Evolutionary conservation across 1,140 invertebrate species (phyloP).

Genomic region (Anoplophora glabripennis): DNA sequence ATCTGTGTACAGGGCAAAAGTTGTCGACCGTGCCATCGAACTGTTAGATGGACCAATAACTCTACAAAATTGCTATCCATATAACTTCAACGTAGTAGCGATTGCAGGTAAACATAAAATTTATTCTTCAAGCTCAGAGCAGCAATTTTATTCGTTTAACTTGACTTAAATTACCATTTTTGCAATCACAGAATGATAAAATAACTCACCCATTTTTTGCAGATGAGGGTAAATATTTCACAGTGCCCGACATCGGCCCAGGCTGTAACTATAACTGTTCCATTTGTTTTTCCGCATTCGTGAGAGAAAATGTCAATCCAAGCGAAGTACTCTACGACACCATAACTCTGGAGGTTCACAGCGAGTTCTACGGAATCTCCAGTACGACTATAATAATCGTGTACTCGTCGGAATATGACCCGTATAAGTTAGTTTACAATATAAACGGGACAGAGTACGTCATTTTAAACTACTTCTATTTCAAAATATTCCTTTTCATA

Average conservation of each 20-base stretch:
- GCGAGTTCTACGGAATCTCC: not conserved
- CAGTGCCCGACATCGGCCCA: not conserved
- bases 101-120: too few species aligned
- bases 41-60: too few species aligned
- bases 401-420: constrained; percentile 2
- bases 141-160: too few species aligned
- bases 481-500: constrained; percentile 21
- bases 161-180: too few species aligned
- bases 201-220: too few species aligned
- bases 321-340: constrained; percentile 3
- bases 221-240: constrained; percentile 1
- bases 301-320: not conserved
- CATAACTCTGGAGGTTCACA: constrained; percentile 11
- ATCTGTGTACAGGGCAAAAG: too few species aligned
- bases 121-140: too few species aligned
- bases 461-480: constrained; percentile 21
- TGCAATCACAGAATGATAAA: too few species aligned
- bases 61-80: too few species aligned
- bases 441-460: constrained; percentile 15
- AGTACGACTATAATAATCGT: constrained; percentile 7
- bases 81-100: too few species aligned
- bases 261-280: constrained; percentile 7
- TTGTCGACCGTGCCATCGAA: too few species aligned
- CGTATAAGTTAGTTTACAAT: constrained; percentile 14
- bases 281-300: not conserved